Evolutionary conservation across 2,888 invertebrate species (phyloP).

Genomic region (Tuta absoluta): DNA sequence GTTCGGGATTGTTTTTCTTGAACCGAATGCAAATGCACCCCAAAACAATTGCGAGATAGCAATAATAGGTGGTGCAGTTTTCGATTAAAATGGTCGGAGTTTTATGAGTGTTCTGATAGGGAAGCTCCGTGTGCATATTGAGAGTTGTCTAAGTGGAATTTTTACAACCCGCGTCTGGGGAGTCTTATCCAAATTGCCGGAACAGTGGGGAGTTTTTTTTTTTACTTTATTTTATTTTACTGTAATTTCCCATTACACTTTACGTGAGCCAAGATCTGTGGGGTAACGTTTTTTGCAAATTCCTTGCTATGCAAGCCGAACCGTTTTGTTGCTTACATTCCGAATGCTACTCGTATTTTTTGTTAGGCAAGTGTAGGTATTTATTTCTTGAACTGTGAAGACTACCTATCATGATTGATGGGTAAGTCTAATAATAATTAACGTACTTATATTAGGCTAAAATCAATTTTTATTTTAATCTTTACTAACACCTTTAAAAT

Average conservation of each 20-base stretch:
- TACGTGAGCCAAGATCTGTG: slow-evolving; percentile 67
- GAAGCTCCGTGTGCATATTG: slow-evolving; percentile 63
- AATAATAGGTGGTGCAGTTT: slow-evolving; percentile 37
- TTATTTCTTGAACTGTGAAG: no score
- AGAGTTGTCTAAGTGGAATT: slow-evolving; percentile 69
- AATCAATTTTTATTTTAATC: no score
- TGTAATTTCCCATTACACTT: slow-evolving; percentile 77
- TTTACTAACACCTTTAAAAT: no score
- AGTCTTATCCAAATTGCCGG: slow-evolving; percentile 74
- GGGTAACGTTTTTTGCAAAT: slow-evolving; percentile 63
- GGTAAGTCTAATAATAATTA: no score
- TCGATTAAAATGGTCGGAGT: slow-evolving; percentile 63
- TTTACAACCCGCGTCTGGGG: slow-evolving; percentile 67
- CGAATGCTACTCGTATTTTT: not conserved
- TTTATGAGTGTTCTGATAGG: slow-evolving; percentile 59
- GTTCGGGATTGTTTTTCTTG: not conserved
- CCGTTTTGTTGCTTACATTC: slow-evolving; percentile 17
- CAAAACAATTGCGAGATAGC: slow-evolving; percentile 17
- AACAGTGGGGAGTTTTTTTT: slow-evolving; percentile 67
- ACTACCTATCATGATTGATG: no score
- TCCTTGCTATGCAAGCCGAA: slow-evolving; percentile 35
- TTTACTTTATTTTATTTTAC: slow-evolving; percentile 58
- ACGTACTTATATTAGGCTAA: no score
- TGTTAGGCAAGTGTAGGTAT: not conserved
- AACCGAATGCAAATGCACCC: slow-evolving; percentile 17